Evolutionary conservation across 2,113 vertebrate species (phyloP), one percentile per base, ranked within the genome.

Genomic region (Myotis brandtii): DNA sequence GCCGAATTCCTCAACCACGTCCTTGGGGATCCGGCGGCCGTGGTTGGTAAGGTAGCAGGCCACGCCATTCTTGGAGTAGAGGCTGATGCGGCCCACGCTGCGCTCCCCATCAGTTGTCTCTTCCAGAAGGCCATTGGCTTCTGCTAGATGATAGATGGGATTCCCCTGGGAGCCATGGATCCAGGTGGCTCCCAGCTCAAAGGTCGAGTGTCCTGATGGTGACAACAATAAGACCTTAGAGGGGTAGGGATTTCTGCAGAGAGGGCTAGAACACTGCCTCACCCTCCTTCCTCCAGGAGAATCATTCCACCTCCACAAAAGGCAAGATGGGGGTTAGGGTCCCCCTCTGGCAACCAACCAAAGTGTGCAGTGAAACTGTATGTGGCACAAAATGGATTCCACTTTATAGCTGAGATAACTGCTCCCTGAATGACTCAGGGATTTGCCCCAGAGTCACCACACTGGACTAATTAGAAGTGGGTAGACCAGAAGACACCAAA

Each of bases 1-100:
- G 95, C 99, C 99, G 99, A 99, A 99, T 99, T 99, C 99, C 98
- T 99, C 99, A 99, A 99, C 99, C 98, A 99, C 98, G 97, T 99
- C 99, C 98, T 99, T 99, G 97, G 99, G 99, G 98, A 99, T 99
- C 98, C 99, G 99, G 95, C 98, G 99, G 95, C 99, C 99, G 0
- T 18, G 98, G 97, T 99, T 99, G 98, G 99, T 99, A 98, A 99
- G 99, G 97, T 99, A 99, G 98, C 99, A 99, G 94, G 99, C 99
- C 98, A 99, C 99, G 52, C 99, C 99, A 93, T 99, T 99, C 98
- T 99, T 99, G 98, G 99, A 99, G 96, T 99, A 99, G 86, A 99
- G 99, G 97, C 99, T 99, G 98, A 99, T 99, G 96, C 99, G 99
- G 82, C 99, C 99, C 97, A 99, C 99, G 0, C 99, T 99, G 92